Percentiles rank a stretch among this genome's conserved stretches.
These are phyloP conservation scores for Passer domesticus DNA, from an alignment of 2,113 vertebrate genomes.

Conservation along the genomic window DNA sequence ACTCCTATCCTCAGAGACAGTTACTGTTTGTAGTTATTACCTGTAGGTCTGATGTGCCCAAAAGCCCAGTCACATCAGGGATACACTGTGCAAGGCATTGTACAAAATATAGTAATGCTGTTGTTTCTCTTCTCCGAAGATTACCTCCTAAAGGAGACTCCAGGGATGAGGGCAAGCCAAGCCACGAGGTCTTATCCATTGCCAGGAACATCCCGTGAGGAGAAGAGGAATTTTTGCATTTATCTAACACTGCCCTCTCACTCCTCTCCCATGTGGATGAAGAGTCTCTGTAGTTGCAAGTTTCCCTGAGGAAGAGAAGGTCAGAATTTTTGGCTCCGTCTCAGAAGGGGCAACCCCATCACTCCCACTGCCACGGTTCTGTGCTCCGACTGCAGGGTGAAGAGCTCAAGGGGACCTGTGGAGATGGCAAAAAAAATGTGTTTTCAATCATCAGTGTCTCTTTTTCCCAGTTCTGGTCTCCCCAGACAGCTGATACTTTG, in stretches of 20 bases:
- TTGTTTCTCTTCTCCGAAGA: conserved; percentile 7
- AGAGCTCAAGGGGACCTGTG: neutral
- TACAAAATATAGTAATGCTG: neutral
- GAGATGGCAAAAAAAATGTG: neutral
- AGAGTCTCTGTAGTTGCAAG: neutral
- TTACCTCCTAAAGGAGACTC: conserved; percentile 17
- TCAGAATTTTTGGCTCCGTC: neutral
- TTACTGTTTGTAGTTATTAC: conserved; percentile 50
- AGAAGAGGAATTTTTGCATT: neutral
- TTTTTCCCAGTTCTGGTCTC: conserved; percentile 35
- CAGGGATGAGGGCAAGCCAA: neutral
- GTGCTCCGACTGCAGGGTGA: neutral
- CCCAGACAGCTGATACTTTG: conserved; percentile 37
- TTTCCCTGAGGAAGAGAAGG: neutral
- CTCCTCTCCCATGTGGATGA: neutral
- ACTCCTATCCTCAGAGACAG: conserved; percentile 27
- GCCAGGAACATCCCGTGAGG: neutral
- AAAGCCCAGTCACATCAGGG: conserved; percentile 48
- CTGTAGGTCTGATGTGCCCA: conserved; percentile 45
- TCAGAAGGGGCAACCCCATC: neutral
- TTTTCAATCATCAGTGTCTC: neutral
- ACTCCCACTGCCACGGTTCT: neutral
- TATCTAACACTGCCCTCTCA: neutral
- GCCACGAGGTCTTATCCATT: neutral
- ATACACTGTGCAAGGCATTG: conserved; percentile 21